Evolutionary conservation across 2,113 vertebrate species (phyloP).

Genomic region (Microcebus jonahi): DNA sequence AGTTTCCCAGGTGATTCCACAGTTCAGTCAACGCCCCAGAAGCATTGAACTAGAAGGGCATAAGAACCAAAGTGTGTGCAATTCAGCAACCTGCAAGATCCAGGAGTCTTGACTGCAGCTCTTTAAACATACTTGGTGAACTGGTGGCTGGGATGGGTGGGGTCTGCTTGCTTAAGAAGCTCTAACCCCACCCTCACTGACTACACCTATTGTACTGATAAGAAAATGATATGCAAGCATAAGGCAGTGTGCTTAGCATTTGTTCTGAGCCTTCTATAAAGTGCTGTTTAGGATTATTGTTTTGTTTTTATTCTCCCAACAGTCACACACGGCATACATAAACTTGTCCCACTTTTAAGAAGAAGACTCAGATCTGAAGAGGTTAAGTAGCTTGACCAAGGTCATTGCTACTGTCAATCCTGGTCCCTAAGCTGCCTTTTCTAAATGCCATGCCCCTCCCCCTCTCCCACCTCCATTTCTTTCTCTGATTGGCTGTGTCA

Average conservation of each 20-base stretch:
- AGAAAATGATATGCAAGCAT: neutral
- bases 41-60: neutral
- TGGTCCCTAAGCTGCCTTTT: neutral
- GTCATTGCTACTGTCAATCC: neutral
- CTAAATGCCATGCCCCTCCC: neutral
- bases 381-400: neutral
- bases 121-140: neutral
- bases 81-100: neutral
- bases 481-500: neutral
- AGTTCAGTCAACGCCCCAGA: slow-evolving; percentile 1
- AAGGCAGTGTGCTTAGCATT: rapidly evolving
- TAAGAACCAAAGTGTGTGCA: neutral
- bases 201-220: neutral
- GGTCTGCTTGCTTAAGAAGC: neutral
- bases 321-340: neutral
- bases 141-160: too few relatives aligned
- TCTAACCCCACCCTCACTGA: too few relatives aligned
- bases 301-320: neutral
- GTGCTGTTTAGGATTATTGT: neutral
- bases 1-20: neutral
- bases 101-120: neutral
- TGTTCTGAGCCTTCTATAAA: neutral
- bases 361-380: neutral
- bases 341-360: neutral
- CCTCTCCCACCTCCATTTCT: neutral